Conservation (phyloP, 2,113 vertebrate genomes). For the Cranoglanis bouderius region DNA sequence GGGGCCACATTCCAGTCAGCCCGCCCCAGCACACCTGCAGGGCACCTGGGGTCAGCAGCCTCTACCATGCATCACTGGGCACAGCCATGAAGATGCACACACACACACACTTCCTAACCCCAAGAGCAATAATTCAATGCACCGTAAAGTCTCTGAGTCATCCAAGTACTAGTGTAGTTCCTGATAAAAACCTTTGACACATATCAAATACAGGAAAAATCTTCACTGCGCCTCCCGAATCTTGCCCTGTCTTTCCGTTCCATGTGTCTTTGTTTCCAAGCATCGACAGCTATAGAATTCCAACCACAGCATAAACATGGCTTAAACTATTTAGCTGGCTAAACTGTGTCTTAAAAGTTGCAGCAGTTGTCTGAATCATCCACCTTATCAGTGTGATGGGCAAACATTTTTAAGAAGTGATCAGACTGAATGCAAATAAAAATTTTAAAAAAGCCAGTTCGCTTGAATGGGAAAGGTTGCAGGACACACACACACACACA, state of each 20-base stretch:
- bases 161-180: background rate
- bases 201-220: background rate
- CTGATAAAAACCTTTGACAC: slow-evolving; percentile 6
- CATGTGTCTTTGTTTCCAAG: background rate
- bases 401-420: no score
- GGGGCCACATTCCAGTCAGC: slow-evolving; percentile 64
- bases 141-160: slow-evolving; percentile 4
- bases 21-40: slow-evolving; percentile 73
- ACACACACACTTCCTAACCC: background rate
- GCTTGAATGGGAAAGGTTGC: no score
- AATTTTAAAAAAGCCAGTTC: no score
- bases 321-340: background rate
- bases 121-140: background rate
- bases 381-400: background rate
- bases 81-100: slow-evolving; percentile 23
- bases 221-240: background rate
- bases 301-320: background rate
- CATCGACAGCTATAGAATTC: background rate
- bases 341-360: background rate
- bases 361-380: background rate
- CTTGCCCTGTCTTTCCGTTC: background rate
- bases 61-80: slow-evolving; percentile 49
- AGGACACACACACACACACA: no score
- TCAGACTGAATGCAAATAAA: no score
- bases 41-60: slow-evolving; percentile 71